Base-by-base conservation (phyloP, 2,113 vertebrate species). In the Chaetorhynchus papuensis region DNA sequence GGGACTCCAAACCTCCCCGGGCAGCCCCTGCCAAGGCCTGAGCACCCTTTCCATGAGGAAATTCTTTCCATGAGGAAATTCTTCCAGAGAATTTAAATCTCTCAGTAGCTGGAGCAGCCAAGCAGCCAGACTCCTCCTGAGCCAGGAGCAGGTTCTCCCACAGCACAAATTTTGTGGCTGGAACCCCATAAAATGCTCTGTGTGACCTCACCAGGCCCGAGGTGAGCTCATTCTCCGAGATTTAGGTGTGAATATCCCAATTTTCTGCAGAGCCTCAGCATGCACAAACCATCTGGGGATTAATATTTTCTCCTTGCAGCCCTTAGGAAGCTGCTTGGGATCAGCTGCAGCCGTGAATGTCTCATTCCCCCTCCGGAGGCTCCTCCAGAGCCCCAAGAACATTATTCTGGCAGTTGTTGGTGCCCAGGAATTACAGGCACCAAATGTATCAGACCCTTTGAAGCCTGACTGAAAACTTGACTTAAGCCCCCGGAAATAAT, bases 401-500 rank as follows among this genome's bases (percentile, higher is more conserved):
- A 63, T 66, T 30, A 14, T 70, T 7, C 85, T 31, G 65, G 56
- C 56, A 3, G 35, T 93, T 82, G 69, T 23, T 63, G 72, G 69
- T 71, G 56, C 39, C 77, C 44, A 27, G 89, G 66, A 93, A 82
- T 84, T 87, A 70, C 72, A 89, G 89, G 65, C 87, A 31, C 33
- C 30, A 39, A 70, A 53, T 9, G 47, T 5, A 26, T 16, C 52
- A 71, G 70, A 31, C 2, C 19, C 21, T 93, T 97, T 83, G 65
- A 95, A 96, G 78, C 56, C 84, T 75, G 89, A 69, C 87, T 96
- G 87, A 70, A 81, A 94, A 87, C 84, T 91, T 78, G 77, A 89
- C 77, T 94, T 94, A 94, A 95, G 72, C 84, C 87, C 74, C 84
- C 2, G 5, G 89, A 95, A 96, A 93, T 91, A 94, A 84, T 93